phyloP scores from a whole-genome alignment of 2,797 vertebrate genomes.

The Discoglossus pictus region DNA sequence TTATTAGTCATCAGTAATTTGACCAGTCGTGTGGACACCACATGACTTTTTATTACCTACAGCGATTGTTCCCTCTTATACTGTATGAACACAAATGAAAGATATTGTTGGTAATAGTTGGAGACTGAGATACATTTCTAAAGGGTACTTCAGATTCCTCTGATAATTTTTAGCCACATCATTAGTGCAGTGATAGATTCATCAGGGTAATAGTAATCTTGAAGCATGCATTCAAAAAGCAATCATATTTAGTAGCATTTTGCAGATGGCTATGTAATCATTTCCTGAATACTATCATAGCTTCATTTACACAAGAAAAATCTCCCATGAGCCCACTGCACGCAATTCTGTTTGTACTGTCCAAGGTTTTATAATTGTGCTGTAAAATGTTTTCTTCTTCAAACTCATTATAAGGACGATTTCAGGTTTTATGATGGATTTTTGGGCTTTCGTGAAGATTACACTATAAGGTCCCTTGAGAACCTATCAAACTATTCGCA shows the following conservation, averaged over 20 bases:
- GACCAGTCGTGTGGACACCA: too few relatives aligned
- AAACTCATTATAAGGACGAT: slow-evolving; percentile 4
- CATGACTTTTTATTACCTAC: too few relatives aligned
- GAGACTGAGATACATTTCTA: not conserved
- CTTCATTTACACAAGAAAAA: slow-evolving; percentile 1
- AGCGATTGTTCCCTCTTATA: too few relatives aligned
- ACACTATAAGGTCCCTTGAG: slow-evolving; percentile 4
- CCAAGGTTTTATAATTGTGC: slow-evolving; percentile 1
- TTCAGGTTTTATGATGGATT: slow-evolving; percentile 12
- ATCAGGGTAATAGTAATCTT: not conserved
- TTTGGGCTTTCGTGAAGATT: slow-evolving; percentile 1
- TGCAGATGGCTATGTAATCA: not conserved
- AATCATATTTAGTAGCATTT: not conserved
- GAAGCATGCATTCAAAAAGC: not conserved
- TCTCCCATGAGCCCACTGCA: not conserved
- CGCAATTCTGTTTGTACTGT: not conserved
- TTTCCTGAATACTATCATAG: not conserved
- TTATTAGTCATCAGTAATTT: too few relatives aligned
- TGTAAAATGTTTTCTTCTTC: slow-evolving; percentile 3
- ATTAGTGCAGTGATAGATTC: not conserved
- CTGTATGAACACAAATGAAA: too few relatives aligned
- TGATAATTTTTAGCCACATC: not conserved
- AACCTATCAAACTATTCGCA: not conserved
- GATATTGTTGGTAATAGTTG: too few relatives aligned
- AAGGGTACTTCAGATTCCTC: not conserved